phyloP scores from a whole-genome alignment of 2,888 invertebrate genomes.

The Hymenopus coronatus region DNA sequence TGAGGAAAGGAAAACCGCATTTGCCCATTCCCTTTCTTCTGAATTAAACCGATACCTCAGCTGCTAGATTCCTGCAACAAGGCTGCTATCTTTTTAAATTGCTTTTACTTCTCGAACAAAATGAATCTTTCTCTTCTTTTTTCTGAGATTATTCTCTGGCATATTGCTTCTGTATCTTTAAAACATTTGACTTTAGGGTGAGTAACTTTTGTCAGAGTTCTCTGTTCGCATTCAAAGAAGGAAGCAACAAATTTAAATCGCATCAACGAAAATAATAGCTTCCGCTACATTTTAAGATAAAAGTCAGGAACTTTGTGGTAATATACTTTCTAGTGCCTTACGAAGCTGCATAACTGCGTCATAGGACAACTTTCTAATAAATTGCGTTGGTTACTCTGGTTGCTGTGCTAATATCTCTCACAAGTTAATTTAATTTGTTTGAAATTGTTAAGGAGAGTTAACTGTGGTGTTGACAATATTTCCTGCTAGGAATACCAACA shows the following conservation, averaged over 20 bases:
- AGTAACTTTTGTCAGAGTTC: background rate
- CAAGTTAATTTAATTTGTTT: no score
- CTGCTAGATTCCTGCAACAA: background rate
- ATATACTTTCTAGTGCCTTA: no score
- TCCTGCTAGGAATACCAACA: no score
- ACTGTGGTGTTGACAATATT: no score
- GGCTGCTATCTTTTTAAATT: background rate
- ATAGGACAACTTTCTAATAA: no score
- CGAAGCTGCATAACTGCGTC: no score
- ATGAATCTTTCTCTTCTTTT: background rate
- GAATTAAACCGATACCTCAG: background rate
- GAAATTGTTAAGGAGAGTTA: no score
- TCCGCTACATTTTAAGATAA: no score
- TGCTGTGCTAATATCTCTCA: no score
- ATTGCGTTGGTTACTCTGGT: no score
- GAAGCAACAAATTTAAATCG: background rate
- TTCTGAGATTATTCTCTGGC: background rate
- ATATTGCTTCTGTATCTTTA: background rate
- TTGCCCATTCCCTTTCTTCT: background rate
- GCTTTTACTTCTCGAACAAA: background rate
- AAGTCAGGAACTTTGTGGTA: no score
- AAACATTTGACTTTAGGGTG: background rate
- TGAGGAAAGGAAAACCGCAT: background rate
- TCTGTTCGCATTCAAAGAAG: background rate
- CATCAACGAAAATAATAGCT: background rate